Evolutionary conservation across 1,140 invertebrate genomes (phyloP).

Genomic region (Patella vulgata): DNA sequence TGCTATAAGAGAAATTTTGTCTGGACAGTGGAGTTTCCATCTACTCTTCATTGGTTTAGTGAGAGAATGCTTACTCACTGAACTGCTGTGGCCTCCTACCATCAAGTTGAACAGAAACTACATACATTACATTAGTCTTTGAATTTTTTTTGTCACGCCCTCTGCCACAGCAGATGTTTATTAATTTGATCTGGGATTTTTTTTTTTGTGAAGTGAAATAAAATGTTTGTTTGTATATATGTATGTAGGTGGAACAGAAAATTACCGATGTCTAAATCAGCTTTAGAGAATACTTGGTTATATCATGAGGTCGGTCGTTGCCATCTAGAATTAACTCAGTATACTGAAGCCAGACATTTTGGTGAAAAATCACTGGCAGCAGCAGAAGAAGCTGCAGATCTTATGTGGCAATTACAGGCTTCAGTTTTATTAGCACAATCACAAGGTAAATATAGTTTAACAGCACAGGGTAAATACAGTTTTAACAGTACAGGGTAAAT

Average conservation of each 20-base stretch:
- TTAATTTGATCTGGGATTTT: no score
- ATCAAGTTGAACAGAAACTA: no score
- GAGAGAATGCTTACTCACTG: no score
- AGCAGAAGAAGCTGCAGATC: constrained; percentile 55
- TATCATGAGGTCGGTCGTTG: constrained; percentile 66
- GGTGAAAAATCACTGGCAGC: constrained; percentile 57
- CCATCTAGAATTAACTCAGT: constrained; percentile 58
- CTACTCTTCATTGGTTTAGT: no score
- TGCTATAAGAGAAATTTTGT: no score
- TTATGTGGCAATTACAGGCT: constrained; percentile 64
- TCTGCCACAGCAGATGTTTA: no score
- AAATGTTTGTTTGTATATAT: no score
- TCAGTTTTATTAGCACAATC: constrained; percentile 60
- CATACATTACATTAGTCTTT: no score
- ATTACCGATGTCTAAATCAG: constrained; percentile 52
- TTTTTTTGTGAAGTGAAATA: no score
- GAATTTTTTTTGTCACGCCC: no score
- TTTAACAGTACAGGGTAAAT: neutral
- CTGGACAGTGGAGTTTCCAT: no score
- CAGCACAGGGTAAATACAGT: neutral
- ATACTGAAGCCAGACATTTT: constrained; percentile 50
- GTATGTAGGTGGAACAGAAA: constrained; percentile 62
- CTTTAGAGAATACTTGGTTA: constrained; percentile 62
- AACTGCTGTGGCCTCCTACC: no score
- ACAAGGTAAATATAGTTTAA: constrained; percentile 42